Conservation (phyloP, 2,888 invertebrate species). For the Tortricodes alternella region DNA sequence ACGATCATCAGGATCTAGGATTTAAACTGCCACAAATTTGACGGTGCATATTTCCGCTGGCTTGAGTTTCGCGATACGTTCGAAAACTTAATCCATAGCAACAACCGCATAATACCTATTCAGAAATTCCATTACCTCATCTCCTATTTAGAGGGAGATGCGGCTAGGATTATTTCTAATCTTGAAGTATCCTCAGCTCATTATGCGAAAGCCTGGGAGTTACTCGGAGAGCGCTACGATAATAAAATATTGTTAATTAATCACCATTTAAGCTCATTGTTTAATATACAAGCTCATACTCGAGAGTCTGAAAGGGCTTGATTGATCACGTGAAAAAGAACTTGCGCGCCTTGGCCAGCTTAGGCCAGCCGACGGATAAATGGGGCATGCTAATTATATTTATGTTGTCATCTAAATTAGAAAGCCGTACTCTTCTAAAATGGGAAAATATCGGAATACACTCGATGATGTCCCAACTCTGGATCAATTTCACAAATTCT, state of each 20-base stretch:
- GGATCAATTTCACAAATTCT: conserved; percentile 14
- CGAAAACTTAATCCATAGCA: conserved; percentile 37
- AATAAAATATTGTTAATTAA: conserved; percentile 32
- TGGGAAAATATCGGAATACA: conserved; percentile 20
- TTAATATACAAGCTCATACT: conserved; percentile 27
- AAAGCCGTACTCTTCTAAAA: conserved; percentile 27
- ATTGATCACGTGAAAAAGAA: conserved; percentile 37
- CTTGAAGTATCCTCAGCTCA: conserved; percentile 31
- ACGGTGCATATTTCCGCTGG: conserved; percentile 38
- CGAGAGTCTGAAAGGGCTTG: conserved; percentile 34
- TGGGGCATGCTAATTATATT: conserved; percentile 33
- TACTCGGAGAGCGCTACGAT: conserved; percentile 31
- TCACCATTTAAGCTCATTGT: conserved; percentile 35
- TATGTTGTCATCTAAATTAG: conserved; percentile 33
- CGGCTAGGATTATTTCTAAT: conserved; percentile 33
- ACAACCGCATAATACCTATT: conserved; percentile 33
- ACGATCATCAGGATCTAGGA: conserved; percentile 23
- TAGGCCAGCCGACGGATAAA: conserved; percentile 35
- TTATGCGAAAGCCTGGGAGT: conserved; percentile 29
- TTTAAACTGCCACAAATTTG: conserved; percentile 37
- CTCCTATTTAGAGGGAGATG: conserved; percentile 37
- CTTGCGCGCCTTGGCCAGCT: conserved; percentile 34
- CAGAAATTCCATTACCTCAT: conserved; percentile 36
- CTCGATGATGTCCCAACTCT: conserved; percentile 8
- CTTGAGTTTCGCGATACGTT: conserved; percentile 38